Conservation (phyloP, 2,888 invertebrate genomes). For the Aleiodes leptofemur region DNA sequence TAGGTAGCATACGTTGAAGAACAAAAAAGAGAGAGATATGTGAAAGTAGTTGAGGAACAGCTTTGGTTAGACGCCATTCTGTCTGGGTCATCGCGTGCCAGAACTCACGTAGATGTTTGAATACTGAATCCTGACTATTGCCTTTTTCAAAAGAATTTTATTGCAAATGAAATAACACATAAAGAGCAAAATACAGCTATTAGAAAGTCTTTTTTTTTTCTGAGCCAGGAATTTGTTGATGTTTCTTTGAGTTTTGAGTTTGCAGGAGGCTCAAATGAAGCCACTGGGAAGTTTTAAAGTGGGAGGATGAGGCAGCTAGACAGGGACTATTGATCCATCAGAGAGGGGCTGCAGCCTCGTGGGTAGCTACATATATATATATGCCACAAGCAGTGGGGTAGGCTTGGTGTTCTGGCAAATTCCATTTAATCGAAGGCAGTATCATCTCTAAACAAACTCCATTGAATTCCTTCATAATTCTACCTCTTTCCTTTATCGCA, state of each 20-base stretch:
- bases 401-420: constrained; percentile 68
- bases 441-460: constrained; percentile 15
- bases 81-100: constrained; percentile 71
- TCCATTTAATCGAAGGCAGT: constrained; percentile 33
- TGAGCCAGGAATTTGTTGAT: constrained; percentile 3
- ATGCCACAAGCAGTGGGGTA: constrained; percentile 69
- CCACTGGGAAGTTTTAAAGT: constrained; percentile 68
- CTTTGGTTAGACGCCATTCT: constrained; percentile 63
- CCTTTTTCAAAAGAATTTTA: not conserved
- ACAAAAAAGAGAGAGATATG: constrained; percentile 8
- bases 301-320: constrained; percentile 72
- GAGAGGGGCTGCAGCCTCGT: constrained; percentile 68
- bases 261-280: constrained; percentile 66
- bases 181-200: too few species aligned
- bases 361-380: constrained; percentile 40
- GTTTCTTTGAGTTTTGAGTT: constrained; percentile 62
- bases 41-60: constrained; percentile 33
- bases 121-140: not conserved
- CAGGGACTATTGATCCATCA: constrained; percentile 73
- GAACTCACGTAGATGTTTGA: constrained; percentile 41
- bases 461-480: not conserved
- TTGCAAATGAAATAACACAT: not conserved
- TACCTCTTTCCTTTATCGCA: not conserved
- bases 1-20: too few species aligned
- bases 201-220: too few species aligned